Percentiles rank a stretch among this genome's conserved stretches.
Conservation (phyloP, 2,797 vertebrate genomes). For the Fistularia commersonii region DNA sequence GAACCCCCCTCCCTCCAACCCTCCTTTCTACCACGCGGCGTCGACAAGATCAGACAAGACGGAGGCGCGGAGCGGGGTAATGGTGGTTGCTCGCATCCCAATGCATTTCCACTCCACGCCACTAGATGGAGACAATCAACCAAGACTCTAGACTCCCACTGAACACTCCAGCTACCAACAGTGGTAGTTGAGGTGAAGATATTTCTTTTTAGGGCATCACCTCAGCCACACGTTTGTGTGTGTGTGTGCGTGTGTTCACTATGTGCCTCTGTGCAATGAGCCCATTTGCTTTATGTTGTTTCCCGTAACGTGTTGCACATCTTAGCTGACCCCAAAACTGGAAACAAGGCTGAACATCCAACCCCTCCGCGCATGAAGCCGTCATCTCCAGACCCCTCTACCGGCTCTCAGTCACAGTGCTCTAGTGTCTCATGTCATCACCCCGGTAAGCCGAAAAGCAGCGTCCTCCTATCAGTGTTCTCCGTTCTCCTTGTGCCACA, state of each 20-base stretch:
- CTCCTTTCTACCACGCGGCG: too few relatives aligned
- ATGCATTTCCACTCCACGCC: constrained; percentile 37
- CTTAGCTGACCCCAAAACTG: constrained; percentile 28
- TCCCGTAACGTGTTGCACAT: constrained; percentile 58
- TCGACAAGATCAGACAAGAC: constrained; percentile 14
- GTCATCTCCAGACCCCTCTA: constrained; percentile 38
- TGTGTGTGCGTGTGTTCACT: constrained; percentile 53
- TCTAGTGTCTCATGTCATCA: constrained; percentile 23
- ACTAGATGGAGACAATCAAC: constrained; percentile 58
- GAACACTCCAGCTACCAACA: too few relatives aligned
- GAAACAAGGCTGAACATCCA: constrained; percentile 2
- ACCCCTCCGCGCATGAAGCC: constrained; percentile 45
- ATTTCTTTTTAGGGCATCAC: constrained; percentile 17
- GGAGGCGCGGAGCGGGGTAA: constrained; percentile 14
- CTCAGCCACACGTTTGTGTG: constrained; percentile 51
- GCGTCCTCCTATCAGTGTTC: constrained; percentile 19
- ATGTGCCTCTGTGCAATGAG: constrained; percentile 58
- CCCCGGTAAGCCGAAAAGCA: constrained; percentile 14
- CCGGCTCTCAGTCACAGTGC: constrained; percentile 31
- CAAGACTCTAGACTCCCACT: too few relatives aligned
- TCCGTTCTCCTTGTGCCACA: constrained; percentile 43
- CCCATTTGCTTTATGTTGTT: constrained; percentile 59
- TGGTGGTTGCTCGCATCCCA: constrained; percentile 21
- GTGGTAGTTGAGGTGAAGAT: too few relatives aligned
- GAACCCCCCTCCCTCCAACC: constrained; percentile 35